phyloP scores from a whole-genome alignment of 2,888 invertebrate genomes.

The Euspilapteryx auroguttella region DNA sequence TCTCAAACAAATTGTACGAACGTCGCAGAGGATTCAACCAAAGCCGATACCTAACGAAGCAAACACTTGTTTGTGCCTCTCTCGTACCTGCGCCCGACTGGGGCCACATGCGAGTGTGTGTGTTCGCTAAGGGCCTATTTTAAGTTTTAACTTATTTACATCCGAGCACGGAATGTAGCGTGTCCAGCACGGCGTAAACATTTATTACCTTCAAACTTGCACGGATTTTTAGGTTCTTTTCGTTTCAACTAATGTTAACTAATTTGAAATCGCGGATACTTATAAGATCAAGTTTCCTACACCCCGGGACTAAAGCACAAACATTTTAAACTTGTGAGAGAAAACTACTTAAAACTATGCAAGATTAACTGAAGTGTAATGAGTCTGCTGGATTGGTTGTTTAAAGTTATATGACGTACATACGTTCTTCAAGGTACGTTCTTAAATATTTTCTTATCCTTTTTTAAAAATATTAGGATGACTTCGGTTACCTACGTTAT shows the following conservation, averaged over 20 bases:
- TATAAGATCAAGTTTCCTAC: too few species aligned
- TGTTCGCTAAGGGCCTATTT: constrained; percentile 5
- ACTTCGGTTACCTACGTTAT: too few species aligned
- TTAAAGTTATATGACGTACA: too few species aligned
- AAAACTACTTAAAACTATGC: constrained; percentile 14
- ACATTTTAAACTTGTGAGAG: constrained; percentile 18
- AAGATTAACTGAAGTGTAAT: constrained; percentile 28
- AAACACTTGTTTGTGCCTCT: constrained; percentile 22
- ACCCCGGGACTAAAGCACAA: too few species aligned
- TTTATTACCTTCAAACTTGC: constrained; percentile 6
- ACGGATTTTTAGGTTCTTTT: constrained; percentile 7
- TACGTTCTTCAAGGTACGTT: too few species aligned
- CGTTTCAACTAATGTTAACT: too few species aligned
- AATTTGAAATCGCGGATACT: too few species aligned
- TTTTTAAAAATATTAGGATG: too few species aligned
- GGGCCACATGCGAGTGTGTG: constrained; percentile 2
- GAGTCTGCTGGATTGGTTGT: too few species aligned
- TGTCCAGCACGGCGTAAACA: constrained; percentile 4
- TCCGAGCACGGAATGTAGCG: constrained; percentile 7
- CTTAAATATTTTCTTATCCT: too few species aligned
- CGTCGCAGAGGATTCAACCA: constrained; percentile 26
- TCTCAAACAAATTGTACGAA: constrained; percentile 21
- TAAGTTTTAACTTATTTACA: constrained; percentile 5
- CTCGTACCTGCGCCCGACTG: constrained; percentile 11
- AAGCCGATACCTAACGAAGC: constrained; percentile 31